Evolutionary conservation across 2,888 invertebrate genomes (phyloP), one percentile per base, ranked within the genome.

Genomic region (Cerastis leucographa): DNA sequence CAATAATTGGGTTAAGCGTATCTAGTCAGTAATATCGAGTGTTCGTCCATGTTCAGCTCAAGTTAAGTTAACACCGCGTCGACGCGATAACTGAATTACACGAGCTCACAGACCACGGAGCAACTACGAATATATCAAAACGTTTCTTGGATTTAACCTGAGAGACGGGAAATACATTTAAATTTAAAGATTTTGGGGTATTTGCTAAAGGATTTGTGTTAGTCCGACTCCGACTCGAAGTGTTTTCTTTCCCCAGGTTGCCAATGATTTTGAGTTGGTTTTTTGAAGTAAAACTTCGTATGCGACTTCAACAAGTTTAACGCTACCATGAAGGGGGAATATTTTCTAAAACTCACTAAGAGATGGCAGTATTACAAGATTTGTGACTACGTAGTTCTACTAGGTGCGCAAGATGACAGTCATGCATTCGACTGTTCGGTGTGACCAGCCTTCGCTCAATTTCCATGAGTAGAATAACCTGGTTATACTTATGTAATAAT

Each of bases 11-110:
- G 59, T 74, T 83, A 73, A 35, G 44, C 2, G 54, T 79, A 74
- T n/a, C n/a, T 62, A 83, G 64, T 73, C n/a, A 64, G 80, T 64
- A 86, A 86, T 71, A 86, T 80, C 76, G 74, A 76, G 80, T 83
- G 84, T 83, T 74, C 75, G 79, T 72, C 73, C 76, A 76, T 74
- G 84, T 84, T 74, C 74, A 78, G 84, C 68, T 82, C 80, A 87
- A 87, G 84, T 87, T 87, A 88, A 82, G 82, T 81, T 86, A 81
- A 87, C 83, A 87, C 86, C 86, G 64, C 81, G 77, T 78, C 80
- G 79, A 74, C 64, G 80, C 77, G 77, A 54, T 87, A 88, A 87
- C 62, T 79, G 76, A 76, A 88, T 87, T 88, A 88, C 19, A 66
- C 56, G 42, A 71, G 72, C 69, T 66, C 67, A 78, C 44, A 85